Evolutionary conservation across 92 coral and sea anemone genomes (phyloP).

Genomic region (Epizoanthus fatuus): DNA sequence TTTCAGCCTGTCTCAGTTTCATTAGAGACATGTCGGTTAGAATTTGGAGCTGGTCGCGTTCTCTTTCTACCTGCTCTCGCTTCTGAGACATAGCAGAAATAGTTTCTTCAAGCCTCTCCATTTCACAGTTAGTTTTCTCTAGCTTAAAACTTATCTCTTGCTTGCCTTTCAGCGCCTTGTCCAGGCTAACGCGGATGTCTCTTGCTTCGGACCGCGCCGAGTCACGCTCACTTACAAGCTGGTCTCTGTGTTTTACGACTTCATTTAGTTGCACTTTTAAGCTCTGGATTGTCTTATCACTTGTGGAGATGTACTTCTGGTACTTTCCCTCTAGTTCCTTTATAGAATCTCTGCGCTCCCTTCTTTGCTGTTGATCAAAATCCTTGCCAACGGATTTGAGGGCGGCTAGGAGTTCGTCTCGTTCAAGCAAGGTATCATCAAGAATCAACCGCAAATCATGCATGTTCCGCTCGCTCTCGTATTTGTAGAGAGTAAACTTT

Average conservation of each 20-base stretch:
- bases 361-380: conserved; percentile 54
- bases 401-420: conserved; percentile 85
- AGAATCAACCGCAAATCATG: conserved; percentile 77
- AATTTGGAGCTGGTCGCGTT: conserved; percentile 89
- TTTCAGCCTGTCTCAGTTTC: conserved; percentile 88
- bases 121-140: conserved; percentile 83
- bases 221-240: conserved; percentile 70
- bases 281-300: conserved; percentile 89
- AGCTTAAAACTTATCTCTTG: conserved; percentile 71
- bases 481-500: conserved; percentile 86
- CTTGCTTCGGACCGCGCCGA: conserved; percentile 58
- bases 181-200: conserved; percentile 66
- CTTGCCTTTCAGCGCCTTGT: conserved; percentile 75
- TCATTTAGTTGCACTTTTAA: conserved; percentile 79
- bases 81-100: conserved; percentile 78
- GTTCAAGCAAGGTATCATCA: conserved; percentile 82
- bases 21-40: conserved; percentile 89
- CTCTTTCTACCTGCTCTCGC: conserved; percentile 84
- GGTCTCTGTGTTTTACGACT: conserved; percentile 74
- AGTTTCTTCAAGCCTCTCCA: conserved; percentile 86
- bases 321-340: conserved; percentile 83
- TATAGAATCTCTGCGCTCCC: conserved; percentile 72
- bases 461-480: conserved; percentile 84
- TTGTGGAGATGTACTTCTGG: conserved; percentile 82
- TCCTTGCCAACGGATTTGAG: conserved; percentile 82